Evolutionary conservation across 2,797 vertebrate genomes (phyloP), one percentile per base, ranked within the genome.

Genomic region (Pseudotriccus pelzelni): DNA sequence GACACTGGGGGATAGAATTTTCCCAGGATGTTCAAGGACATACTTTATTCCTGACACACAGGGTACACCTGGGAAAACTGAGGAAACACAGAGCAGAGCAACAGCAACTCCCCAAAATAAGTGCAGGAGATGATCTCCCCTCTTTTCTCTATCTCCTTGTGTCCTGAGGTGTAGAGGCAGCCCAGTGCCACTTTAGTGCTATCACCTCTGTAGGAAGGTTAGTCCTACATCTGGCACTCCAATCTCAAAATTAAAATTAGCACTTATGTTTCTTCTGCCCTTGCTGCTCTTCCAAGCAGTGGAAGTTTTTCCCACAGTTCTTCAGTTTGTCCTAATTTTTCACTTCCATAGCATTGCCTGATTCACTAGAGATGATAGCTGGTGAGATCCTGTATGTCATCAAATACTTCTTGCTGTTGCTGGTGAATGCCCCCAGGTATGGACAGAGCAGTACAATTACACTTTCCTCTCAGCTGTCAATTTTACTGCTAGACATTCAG

Each of bases 301-400:
- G 58, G 10, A 75, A 82, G 76, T 37, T 94, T 87, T 91, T 78
- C 82, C 69, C 55, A 34, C 36, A 86, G 50, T 84, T 83, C 91
- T 79, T 87, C n/a, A 34, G 59, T 89, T 93, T 92, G 92, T 86
- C 92, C 89, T 93, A n/a, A 47, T 88, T 94, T 94, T 90, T 86
- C 70, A 37, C 7, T 88, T 90, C 59, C 41, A 12, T 91, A 30
- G 39, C 55, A 16, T 75, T 88, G 37, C 43, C 55, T 66, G 62
- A 85, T 77, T 91, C 84, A 58, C 74, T 84, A 21, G 69, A 83
- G 91, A 62, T 55, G 64, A 50, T 68, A 77, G 62, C 43, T 91
- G 56, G 23, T 83, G 81, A 95, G 75, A 73, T 84, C 39, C 60
- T 81, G 1, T 32, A n/a, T 86, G 55, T 69, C 69, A 70, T 89